Conservation (phyloP, 1,140 invertebrate species). For the Vollenhovia emeryi region DNA sequence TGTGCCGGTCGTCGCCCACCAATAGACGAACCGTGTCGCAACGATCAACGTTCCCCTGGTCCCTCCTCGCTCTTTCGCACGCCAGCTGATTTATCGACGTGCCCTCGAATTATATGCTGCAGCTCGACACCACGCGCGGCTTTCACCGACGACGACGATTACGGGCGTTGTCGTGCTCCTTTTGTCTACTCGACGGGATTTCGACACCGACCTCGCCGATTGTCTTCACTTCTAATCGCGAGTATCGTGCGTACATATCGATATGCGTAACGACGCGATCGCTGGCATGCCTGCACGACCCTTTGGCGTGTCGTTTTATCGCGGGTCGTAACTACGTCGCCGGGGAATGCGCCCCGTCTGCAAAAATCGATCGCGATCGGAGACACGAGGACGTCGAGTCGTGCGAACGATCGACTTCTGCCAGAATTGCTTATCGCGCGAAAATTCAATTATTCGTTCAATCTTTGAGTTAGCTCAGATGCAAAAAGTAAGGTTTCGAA, state of each 20-base stretch:
- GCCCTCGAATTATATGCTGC: constrained; percentile 70
- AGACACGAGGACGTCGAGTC: constrained; percentile 25
- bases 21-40: constrained; percentile 64
- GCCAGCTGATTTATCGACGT: constrained; percentile 70
- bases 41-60: constrained; percentile 18
- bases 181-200: constrained; percentile 52
- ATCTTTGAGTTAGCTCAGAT: not conserved
- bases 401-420: constrained; percentile 19
- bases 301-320: constrained; percentile 46
- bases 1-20: constrained; percentile 73
- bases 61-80: constrained; percentile 25
- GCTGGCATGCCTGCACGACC: constrained; percentile 1
- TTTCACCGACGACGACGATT: constrained; percentile 64
- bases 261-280: constrained; percentile 46
- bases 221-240: constrained; percentile 52
- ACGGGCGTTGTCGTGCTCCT: constrained; percentile 24
- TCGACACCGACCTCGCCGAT: constrained; percentile 48
- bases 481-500: not conserved
- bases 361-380: constrained; percentile 38
- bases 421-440: not conserved
- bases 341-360: constrained; percentile 34
- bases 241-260: constrained; percentile 52
- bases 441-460: not conserved
- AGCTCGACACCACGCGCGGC: constrained; percentile 47
- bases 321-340: constrained; percentile 43